Evolutionary conservation across 2,888 invertebrate species (phyloP).

Genomic region (Bombylius major): DNA sequence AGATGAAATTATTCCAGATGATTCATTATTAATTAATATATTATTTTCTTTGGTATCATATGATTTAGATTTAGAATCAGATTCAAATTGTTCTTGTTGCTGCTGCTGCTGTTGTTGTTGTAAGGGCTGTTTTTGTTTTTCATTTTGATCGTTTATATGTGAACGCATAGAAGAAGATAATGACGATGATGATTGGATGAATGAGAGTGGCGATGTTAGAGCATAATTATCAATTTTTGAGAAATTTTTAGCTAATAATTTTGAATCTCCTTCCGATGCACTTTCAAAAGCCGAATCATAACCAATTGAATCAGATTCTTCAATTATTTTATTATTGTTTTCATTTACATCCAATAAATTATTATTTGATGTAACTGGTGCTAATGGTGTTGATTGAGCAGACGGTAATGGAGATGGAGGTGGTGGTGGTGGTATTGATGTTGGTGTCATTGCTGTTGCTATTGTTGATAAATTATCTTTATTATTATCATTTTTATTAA

Average conservation of each 20-base stretch:
- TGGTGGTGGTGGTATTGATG: constrained; percentile 13
- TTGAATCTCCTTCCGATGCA: constrained; percentile 31
- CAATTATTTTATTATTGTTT: constrained; percentile 11
- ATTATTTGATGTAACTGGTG: constrained; percentile 4
- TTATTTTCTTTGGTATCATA: constrained; percentile 1
- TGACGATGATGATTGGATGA: neutral
- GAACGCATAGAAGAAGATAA: neutral
- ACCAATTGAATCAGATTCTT: constrained; percentile 32
- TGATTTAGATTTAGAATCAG: neutral
- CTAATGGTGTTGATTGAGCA: constrained; percentile 5
- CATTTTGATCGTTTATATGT: neutral
- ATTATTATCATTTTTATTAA: neutral
- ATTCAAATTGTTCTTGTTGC: constrained; percentile 14
- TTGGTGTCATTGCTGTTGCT: constrained; percentile 10
- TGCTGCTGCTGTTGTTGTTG: constrained; percentile 19
- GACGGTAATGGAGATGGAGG: constrained; percentile 5
- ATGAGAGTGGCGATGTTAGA: neutral
- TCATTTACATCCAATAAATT: constrained; percentile 8
- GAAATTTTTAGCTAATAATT: neutral
- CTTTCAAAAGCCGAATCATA: constrained; percentile 35
- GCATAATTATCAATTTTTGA: neutral
- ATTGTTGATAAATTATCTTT: neutral
- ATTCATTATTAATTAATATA: neutral
- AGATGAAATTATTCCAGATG: neutral
- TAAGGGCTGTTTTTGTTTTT: constrained; percentile 3